Conservation (phyloP, 2,113 vertebrate species). For the Balaenoptera acutorostrata region DNA sequence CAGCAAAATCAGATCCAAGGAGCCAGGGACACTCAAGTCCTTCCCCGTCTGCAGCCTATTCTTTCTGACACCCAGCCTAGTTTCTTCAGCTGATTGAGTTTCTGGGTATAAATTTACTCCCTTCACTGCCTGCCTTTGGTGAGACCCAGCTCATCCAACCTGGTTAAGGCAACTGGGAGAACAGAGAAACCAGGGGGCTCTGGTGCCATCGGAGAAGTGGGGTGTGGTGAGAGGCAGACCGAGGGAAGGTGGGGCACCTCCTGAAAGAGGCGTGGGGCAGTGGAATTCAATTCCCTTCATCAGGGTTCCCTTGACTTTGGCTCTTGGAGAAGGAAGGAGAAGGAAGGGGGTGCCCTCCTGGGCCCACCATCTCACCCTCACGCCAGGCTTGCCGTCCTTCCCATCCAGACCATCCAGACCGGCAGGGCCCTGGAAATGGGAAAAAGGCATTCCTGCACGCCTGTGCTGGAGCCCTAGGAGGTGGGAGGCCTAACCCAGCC, state of each 20-base stretch:
- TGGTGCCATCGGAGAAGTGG: background rate
- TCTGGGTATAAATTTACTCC: background rate
- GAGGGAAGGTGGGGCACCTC: background rate
- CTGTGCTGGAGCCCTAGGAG: too few species aligned
- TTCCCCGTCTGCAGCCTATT: background rate
- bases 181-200: background rate
- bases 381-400: slow-evolving; percentile 93
- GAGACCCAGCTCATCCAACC: background rate
- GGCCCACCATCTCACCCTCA: slow-evolving; percentile 80
- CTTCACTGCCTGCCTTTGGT: background rate
- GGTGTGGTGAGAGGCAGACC: background rate
- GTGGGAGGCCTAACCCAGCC: background rate
- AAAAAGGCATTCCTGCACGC: background rate
- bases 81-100: background rate
- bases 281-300: background rate
- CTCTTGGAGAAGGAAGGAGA: background rate
- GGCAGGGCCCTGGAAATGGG: slow-evolving; percentile 85
- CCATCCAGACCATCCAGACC: slow-evolving; percentile 94
- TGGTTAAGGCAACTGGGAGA: background rate
- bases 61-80: background rate
- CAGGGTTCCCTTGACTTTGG: background rate
- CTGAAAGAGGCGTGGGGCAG: background rate
- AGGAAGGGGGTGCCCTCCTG: background rate
- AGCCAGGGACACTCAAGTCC: background rate
- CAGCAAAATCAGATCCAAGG: background rate